phyloP scores from a whole-genome alignment of 2,888 invertebrate genomes.

The Chrysomela aeneicollis region DNA sequence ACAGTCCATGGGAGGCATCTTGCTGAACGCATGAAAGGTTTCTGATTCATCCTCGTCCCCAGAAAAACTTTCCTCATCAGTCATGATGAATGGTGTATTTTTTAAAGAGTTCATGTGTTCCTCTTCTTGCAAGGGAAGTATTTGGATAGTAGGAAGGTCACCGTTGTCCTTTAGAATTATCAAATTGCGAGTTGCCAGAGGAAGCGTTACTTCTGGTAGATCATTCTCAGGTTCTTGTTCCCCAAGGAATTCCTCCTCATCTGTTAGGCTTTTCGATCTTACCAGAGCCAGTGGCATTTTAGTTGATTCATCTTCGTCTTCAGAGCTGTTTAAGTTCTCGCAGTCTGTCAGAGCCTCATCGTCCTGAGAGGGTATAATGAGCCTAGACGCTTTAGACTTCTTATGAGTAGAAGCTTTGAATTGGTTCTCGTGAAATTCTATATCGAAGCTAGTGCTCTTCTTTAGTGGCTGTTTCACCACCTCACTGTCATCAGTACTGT shows the following conservation, averaged over 20 bases:
- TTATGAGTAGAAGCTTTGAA: conserved; percentile 4
- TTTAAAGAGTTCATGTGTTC: conserved; percentile 40
- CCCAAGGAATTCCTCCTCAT: conserved; percentile 47
- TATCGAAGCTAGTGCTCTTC: conserved; percentile 7
- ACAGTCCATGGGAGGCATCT: conserved; percentile 48
- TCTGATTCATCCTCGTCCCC: conserved; percentile 56
- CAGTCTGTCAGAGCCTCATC: conserved; percentile 61
- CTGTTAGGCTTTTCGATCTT: conserved; percentile 45
- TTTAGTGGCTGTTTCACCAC: conserved; percentile 18
- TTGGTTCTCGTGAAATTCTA: conserved; percentile 10
- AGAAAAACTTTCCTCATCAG: conserved; percentile 56
- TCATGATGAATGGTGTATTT: conserved; percentile 31
- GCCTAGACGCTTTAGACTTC: not conserved
- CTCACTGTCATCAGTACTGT: conserved; percentile 37
- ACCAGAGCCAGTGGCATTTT: conserved; percentile 54
- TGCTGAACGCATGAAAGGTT: conserved; percentile 31
- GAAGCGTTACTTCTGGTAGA: conserved; percentile 52
- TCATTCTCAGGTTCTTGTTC: conserved; percentile 38
- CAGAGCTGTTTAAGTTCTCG: conserved; percentile 60
- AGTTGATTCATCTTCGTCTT: conserved; percentile 50
- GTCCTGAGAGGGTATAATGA: conserved; percentile 30
- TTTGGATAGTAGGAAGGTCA: conserved; percentile 59
- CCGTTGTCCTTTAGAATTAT: conserved; percentile 51
- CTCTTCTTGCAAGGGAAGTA: conserved; percentile 58
- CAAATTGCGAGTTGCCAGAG: conserved; percentile 62